A percentile compares a stretch with the other conserved stretches of the same genome.
phyloP scores from a whole-genome alignment of 2,797 vertebrate species.

The Aviceda cuculoides region DNA sequence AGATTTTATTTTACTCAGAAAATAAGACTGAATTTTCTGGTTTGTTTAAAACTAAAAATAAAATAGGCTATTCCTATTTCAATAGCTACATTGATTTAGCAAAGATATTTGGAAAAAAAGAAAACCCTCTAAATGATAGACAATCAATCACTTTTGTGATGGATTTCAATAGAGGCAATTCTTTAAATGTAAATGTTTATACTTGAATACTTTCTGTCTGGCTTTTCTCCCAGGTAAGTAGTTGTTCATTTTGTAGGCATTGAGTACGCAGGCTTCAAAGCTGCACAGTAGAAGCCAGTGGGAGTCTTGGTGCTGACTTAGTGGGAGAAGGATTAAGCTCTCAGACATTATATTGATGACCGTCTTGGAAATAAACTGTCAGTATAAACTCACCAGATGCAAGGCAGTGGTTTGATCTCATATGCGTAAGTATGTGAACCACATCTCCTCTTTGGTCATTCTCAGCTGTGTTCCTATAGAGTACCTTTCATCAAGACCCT shows the following conservation, averaged over 20 bases:
- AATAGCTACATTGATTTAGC: neutral
- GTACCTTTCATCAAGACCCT: neutral
- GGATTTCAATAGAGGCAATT: neutral
- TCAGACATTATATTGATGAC: slow-evolving; percentile 22
- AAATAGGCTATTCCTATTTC: neutral
- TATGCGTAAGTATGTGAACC: neutral
- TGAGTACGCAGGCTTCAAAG: neutral
- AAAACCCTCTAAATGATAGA: neutral
- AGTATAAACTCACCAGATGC: neutral
- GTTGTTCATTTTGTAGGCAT: neutral
- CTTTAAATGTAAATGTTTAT: slow-evolving; percentile 28
- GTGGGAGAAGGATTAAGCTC: slow-evolving; percentile 2
- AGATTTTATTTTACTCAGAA: neutral
- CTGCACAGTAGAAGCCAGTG: neutral
- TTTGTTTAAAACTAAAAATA: neutral
- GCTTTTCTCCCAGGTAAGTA: slow-evolving; percentile 8
- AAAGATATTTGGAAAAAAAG: neutral
- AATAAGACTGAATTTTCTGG: neutral
- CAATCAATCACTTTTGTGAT: neutral
- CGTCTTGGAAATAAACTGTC: slow-evolving; percentile 32
- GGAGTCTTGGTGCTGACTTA: slow-evolving; percentile 17
- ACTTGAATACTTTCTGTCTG: neutral
- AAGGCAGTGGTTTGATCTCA: neutral
- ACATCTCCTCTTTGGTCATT: neutral
- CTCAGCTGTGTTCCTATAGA: neutral